These are phyloP conservation scores for Antheraea assamensis DNA, from an alignment of 2,888 invertebrate genomes.

Conservation along the genomic window DNA sequence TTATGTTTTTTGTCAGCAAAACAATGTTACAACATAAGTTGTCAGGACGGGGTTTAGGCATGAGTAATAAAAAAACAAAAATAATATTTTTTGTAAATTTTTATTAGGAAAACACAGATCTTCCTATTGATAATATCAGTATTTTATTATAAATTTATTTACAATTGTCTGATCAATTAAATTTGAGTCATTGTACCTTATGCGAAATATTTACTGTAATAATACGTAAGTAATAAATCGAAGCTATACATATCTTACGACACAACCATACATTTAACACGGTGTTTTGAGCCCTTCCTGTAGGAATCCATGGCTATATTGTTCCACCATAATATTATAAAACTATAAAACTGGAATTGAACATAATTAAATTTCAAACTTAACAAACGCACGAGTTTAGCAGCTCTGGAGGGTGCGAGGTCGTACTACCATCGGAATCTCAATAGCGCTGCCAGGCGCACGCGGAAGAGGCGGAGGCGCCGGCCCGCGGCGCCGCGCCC, in stretches of 20 bases:
- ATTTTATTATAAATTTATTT: conserved; percentile 72
- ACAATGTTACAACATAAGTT: background rate
- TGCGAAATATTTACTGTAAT: conserved; percentile 63
- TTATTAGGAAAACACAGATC: conserved; percentile 80
- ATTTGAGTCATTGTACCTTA: conserved; percentile 70
- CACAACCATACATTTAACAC: conserved; percentile 83
- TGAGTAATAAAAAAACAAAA: conserved; percentile 11
- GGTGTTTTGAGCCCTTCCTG: conserved; percentile 59
- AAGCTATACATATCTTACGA: conserved; percentile 81
- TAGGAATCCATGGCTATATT: conserved; percentile 55
- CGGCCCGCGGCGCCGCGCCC: conserved; percentile 75
- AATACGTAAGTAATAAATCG: conserved; percentile 69
- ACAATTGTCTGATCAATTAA: conserved; percentile 72
- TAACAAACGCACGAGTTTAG: conserved; percentile 72
- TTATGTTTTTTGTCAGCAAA: background rate
- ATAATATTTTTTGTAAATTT: conserved; percentile 46
- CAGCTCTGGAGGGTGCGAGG: conserved; percentile 30
- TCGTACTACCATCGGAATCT: conserved; percentile 37
- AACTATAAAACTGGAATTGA: conserved; percentile 81
- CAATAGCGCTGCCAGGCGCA: conserved; percentile 72
- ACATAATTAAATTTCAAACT: conserved; percentile 76
- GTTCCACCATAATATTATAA: conserved; percentile 73
- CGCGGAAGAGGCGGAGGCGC: conserved; percentile 54
- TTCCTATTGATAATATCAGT: conserved; percentile 67
- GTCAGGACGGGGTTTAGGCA: background rate